Conservation (phyloP, 2,797 vertebrate species). For the Delichon dasypus region DNA sequence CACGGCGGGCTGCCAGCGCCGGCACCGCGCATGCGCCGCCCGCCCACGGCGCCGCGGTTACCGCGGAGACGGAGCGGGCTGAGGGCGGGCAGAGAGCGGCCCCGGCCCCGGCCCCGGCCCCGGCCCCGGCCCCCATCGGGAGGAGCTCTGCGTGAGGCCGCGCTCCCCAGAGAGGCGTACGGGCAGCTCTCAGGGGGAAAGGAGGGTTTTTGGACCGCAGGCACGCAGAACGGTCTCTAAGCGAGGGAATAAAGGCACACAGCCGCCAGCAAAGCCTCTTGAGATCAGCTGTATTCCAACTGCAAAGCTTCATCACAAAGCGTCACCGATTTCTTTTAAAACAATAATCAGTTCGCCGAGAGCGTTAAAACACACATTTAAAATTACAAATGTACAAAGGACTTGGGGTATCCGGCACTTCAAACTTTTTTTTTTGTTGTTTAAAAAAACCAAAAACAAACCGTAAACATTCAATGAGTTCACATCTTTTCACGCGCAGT, state of each 20-base stretch:
- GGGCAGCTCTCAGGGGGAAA: fast-evolving
- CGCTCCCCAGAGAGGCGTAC: fast-evolving
- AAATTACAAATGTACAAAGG: constrained; percentile 73
- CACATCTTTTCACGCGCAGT: not conserved
- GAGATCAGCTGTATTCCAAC: constrained; percentile 19
- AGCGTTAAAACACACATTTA: constrained; percentile 36
- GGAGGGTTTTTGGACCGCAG: fast-evolving
- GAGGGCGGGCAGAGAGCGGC: too few species aligned
- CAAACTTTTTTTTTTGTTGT: not conserved
- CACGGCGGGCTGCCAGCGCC: not conserved
- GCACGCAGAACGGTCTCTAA: fast-evolving
- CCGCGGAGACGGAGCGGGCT: not conserved
- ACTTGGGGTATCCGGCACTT: constrained; percentile 50
- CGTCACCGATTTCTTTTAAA: constrained; percentile 32
- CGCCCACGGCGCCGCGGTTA: not conserved
- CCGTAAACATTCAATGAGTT: constrained; percentile 2
- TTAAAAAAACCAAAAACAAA: not conserved
- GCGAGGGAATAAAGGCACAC: not conserved
- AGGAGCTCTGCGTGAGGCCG: not conserved
- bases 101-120: too few species aligned
- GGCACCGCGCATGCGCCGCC: not conserved
- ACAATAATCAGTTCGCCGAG: constrained; percentile 65
- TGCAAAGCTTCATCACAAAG: constrained; percentile 23
- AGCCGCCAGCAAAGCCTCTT: not conserved
- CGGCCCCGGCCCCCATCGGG: fast-evolving